A percentile compares a stretch with the other conserved stretches of the same genome.
phyloP scores from a whole-genome alignment of 2,797 vertebrate species.

The Pseudomugil tenellus region DNA sequence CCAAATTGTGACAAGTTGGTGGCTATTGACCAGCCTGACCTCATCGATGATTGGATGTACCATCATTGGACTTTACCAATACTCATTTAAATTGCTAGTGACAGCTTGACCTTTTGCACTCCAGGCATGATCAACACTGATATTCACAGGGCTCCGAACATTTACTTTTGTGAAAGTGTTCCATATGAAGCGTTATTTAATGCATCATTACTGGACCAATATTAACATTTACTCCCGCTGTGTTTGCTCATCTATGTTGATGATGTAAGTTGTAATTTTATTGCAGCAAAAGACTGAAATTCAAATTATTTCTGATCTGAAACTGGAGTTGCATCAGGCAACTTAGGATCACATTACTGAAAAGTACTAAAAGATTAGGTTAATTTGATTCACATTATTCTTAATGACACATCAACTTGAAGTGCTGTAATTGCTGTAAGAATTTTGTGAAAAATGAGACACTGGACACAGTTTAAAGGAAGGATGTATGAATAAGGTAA shows the following conservation, averaged over 20 bases:
- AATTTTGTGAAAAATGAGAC: constrained; percentile 3
- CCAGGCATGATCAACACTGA: background rate
- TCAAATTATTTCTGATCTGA: background rate
- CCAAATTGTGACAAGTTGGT: too few species aligned
- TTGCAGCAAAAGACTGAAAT: background rate
- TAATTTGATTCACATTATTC: background rate
- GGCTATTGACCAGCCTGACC: constrained; percentile 50
- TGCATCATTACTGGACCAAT: constrained; percentile 56
- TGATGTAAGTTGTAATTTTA: background rate
- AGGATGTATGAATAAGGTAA: constrained; percentile 17
- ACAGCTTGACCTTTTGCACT: constrained; percentile 39
- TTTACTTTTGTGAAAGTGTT: background rate
- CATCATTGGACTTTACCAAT: constrained; percentile 10
- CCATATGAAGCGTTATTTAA: background rate
- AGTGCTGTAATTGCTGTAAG: background rate
- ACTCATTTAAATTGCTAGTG: constrained; percentile 20
- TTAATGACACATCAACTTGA: background rate
- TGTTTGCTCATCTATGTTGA: constrained; percentile 58
- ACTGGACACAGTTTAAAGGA: constrained; percentile 7
- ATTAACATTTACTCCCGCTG: constrained; percentile 61
- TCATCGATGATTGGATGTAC: constrained; percentile 25
- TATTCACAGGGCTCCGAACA: background rate
- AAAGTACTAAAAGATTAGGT: background rate
- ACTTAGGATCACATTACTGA: background rate
- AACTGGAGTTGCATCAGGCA: background rate